Evolutionary conservation across 2,113 vertebrate species (phyloP).

Genomic region (Globicephala melas): DNA sequence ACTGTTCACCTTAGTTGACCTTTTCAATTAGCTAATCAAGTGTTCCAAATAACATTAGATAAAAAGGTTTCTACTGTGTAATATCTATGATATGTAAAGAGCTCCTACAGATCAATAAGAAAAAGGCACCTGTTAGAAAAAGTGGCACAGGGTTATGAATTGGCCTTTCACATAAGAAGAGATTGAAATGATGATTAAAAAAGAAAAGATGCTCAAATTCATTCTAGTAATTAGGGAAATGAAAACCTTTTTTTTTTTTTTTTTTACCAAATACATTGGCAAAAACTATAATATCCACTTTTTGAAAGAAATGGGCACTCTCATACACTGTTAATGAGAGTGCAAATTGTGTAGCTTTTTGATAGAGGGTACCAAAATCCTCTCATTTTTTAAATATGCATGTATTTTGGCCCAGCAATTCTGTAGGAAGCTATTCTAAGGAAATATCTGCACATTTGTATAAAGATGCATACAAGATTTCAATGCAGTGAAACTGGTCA

Average conservation of each 20-base stretch:
- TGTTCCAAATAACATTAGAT: slow-evolving; percentile 29
- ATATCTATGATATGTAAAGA: neutral
- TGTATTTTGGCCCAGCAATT: neutral
- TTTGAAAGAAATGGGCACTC: neutral
- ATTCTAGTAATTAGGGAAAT: neutral
- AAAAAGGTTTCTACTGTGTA: neutral
- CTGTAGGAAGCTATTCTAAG: slow-evolving; percentile 2
- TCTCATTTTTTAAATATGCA: neutral
- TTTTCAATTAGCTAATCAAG: neutral
- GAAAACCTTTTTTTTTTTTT: neutral
- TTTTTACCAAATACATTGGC: neutral
- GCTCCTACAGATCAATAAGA: neutral
- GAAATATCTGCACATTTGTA: neutral
- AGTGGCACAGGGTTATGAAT: neutral
- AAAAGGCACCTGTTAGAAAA: neutral
- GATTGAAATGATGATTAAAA: neutral
- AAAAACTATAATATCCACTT: neutral
- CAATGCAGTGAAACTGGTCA: neutral
- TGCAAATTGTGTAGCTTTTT: neutral
- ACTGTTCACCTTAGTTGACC: slow-evolving; percentile 3
- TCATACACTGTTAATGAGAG: neutral
- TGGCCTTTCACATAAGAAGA: neutral
- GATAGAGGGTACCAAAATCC: slow-evolving; percentile 9
- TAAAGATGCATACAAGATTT: neutral
- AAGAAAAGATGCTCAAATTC: neutral